A percentile compares a stretch with the other conserved stretches of the same genome.
phyloP scores from a whole-genome alignment of 2,797 vertebrate species.

The Dendrocincla tyrannina region DNA sequence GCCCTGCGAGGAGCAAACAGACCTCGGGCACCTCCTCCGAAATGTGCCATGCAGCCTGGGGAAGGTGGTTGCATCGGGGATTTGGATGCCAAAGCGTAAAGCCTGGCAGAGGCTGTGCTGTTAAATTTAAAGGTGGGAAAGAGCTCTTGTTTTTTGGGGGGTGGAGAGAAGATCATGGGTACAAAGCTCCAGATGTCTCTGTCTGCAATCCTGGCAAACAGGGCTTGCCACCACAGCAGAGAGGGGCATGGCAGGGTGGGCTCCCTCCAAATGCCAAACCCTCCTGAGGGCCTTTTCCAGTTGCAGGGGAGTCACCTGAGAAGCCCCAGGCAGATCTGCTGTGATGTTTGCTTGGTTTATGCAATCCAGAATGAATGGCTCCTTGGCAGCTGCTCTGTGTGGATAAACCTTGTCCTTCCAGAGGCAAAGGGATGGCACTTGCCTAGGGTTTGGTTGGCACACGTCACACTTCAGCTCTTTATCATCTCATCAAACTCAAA shows the following conservation, averaged over 20 bases:
- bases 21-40: background rate
- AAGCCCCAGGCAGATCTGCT: background rate
- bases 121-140: background rate
- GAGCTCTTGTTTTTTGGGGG: background rate
- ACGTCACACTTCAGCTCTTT: background rate
- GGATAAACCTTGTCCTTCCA: background rate
- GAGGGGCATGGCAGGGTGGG: background rate
- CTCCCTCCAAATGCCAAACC: background rate
- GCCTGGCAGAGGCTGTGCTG: background rate
- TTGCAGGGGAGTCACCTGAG: background rate
- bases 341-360: background rate
- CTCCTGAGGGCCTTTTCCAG: background rate
- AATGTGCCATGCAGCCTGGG: background rate
- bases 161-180: background rate
- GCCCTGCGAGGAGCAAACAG: background rate
- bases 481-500: slow-evolving; percentile 6
- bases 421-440: background rate
- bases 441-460: background rate
- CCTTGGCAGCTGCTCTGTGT: background rate
- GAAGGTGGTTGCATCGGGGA: background rate
- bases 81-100: background rate
- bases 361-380: background rate
- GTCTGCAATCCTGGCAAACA: background rate
- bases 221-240: background rate
- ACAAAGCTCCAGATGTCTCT: background rate